Percentiles rank a stretch among this genome's conserved stretches.
These are phyloP conservation scores for Chromoteleia sp. DNA, from an alignment of 2,888 invertebrate genomes.

Conservation along the genomic window DNA sequence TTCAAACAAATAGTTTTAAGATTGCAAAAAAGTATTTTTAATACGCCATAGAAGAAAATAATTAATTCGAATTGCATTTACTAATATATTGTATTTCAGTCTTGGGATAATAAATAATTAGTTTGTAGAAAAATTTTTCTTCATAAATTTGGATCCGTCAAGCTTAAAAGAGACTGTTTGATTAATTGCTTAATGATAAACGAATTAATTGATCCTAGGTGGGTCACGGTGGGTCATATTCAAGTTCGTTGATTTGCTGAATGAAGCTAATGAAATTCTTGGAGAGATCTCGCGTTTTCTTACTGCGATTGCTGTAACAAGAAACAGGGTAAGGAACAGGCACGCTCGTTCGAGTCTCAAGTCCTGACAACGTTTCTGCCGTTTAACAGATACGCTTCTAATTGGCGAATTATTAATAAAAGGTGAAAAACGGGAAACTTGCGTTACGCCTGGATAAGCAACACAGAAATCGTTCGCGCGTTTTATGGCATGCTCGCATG, in stretches of 20 bases:
- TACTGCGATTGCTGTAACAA: slow-evolving; percentile 65
- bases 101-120: too few species aligned
- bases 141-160: too few species aligned
- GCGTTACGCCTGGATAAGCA: slow-evolving; percentile 59
- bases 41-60: too few species aligned
- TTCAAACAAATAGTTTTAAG: too few species aligned
- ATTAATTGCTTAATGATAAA: slow-evolving; percentile 24
- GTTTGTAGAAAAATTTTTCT: too few species aligned
- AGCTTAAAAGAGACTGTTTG: too few species aligned
- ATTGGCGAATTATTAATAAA: slow-evolving; percentile 70
- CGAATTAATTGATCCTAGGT: slow-evolving; percentile 44
- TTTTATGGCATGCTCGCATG: slow-evolving; percentile 55
- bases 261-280: slow-evolving; percentile 71
- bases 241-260: slow-evolving; percentile 40
- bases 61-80: too few species aligned
- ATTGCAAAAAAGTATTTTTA: too few species aligned
- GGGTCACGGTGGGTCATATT: slow-evolving; percentile 20
- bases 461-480: slow-evolving; percentile 48
- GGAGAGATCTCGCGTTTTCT: slow-evolving; percentile 59
- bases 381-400: slow-evolving; percentile 68
- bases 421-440: slow-evolving; percentile 64
- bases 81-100: too few species aligned
- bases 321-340: slow-evolving; percentile 59
- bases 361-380: slow-evolving; percentile 52
- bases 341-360: slow-evolving; percentile 51